These are phyloP conservation scores for Lamellibrachia satsuma DNA, from an alignment of 2,888 invertebrate species.

Conservation along the genomic window DNA sequence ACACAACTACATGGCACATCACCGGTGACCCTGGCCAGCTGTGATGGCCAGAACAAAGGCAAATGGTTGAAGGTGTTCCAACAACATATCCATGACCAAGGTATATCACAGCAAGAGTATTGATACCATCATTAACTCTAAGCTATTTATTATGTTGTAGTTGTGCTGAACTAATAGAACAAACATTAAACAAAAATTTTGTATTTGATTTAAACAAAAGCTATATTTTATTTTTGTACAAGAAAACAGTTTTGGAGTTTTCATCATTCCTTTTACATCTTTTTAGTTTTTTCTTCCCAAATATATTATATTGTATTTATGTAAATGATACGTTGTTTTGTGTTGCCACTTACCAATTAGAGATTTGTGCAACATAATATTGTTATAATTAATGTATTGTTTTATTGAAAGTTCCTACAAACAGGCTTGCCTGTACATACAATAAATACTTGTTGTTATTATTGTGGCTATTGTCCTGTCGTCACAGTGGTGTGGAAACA, in stretches of 20 bases:
- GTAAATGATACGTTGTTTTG: too few relatives aligned
- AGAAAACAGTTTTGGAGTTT: too few relatives aligned
- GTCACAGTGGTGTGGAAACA: neutral
- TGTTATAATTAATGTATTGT: neutral
- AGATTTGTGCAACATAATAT: neutral
- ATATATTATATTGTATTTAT: too few relatives aligned
- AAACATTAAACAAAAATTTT: too few relatives aligned
- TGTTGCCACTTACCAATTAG: too few relatives aligned
- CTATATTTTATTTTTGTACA: too few relatives aligned
- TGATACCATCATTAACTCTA: too few relatives aligned
- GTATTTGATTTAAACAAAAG: too few relatives aligned
- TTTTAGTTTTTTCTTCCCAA: too few relatives aligned
- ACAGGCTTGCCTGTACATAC: neutral
- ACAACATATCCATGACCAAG: neutral
- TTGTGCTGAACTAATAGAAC: too few relatives aligned
- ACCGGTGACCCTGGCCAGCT: neutral
- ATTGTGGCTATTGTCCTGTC: neutral
- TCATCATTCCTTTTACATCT: too few relatives aligned
- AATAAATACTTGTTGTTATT: neutral
- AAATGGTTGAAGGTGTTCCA: neutral
- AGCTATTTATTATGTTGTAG: too few relatives aligned
- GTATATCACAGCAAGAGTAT: neutral
- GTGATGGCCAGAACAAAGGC: neutral
- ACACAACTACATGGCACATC: neutral
- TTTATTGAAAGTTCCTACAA: neutral